A percentile compares a stretch with the other conserved stretches of the same genome.
phyloP scores from a whole-genome alignment of 2,888 invertebrate species.

The Chrysotoxum bicinctum region DNA sequence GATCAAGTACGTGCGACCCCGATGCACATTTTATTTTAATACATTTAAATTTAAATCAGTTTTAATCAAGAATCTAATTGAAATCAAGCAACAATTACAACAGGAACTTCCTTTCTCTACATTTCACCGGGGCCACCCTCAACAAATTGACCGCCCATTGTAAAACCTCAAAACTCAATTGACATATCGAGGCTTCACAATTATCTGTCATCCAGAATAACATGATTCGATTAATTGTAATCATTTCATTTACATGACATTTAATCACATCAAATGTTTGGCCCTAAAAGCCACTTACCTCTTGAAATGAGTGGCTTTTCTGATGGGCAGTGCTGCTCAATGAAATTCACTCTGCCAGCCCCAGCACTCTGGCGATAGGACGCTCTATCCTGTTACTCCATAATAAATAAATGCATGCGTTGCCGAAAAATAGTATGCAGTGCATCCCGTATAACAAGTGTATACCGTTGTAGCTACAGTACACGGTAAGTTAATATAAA shows the following conservation, averaged over 20 bases:
- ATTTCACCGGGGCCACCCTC: not conserved
- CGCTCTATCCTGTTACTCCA: not conserved
- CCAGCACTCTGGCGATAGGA: not conserved
- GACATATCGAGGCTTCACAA: conserved; percentile 28
- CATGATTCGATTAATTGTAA: conserved; percentile 64
- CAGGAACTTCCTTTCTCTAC: not conserved
- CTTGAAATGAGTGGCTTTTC: conserved; percentile 18
- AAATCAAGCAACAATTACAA: not conserved
- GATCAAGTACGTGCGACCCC: no score
- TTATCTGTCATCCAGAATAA: conserved; percentile 41
- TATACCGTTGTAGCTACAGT: not conserved
- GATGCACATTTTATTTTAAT: no score
- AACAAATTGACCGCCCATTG: conserved; percentile 4
- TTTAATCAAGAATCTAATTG: not conserved
- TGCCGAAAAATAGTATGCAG: conserved; percentile 3
- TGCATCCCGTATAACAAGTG: conserved; percentile 2
- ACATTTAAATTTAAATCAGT: not conserved
- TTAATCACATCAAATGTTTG: conserved; percentile 59
- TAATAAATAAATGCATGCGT: conserved; percentile 59
- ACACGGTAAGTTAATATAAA: conserved; percentile 59
- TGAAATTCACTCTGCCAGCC: not conserved
- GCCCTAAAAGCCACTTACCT: conserved; percentile 58
- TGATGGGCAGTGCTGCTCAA: not conserved
- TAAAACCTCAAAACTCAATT: conserved; percentile 40
- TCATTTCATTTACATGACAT: conserved; percentile 62